phyloP scores from a whole-genome alignment of 2,113 vertebrate species.

The Siniperca knerii region DNA sequence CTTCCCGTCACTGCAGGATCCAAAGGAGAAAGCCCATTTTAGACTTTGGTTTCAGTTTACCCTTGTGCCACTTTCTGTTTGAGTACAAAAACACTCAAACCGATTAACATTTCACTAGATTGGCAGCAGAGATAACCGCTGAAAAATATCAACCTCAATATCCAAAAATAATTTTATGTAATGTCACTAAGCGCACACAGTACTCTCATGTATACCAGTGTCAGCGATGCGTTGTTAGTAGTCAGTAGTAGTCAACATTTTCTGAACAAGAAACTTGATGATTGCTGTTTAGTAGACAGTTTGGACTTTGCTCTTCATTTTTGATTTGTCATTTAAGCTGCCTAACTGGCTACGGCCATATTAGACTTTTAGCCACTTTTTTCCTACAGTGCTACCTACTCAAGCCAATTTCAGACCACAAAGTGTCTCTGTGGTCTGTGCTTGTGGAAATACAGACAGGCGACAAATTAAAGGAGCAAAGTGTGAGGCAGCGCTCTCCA shows the following conservation, averaged over 20 bases:
- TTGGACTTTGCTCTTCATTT: not conserved
- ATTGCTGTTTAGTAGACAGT: not conserved
- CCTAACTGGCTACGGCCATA: not conserved
- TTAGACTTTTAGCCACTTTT: too few species aligned
- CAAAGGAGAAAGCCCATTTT: not conserved
- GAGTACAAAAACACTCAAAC: not conserved
- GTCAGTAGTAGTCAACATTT: not conserved
- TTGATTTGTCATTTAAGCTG: not conserved
- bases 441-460: too few species aligned
- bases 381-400: too few species aligned
- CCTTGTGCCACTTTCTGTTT: not conserved
- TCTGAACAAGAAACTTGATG: not conserved
- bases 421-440: too few species aligned
- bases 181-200: not conserved
- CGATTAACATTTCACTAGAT: not conserved
- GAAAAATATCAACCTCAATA: not conserved
- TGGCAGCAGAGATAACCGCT: not conserved
- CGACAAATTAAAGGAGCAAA: too few species aligned
- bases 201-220: not conserved
- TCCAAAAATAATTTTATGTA: not conserved
- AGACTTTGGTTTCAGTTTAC: not conserved
- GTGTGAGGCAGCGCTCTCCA: too few species aligned
- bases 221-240: not conserved
- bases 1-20: not conserved
- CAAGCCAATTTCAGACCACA: too few species aligned